These are phyloP conservation scores for Aphrophora alni DNA, from an alignment of 2,888 invertebrate species.

Conservation along the genomic window DNA sequence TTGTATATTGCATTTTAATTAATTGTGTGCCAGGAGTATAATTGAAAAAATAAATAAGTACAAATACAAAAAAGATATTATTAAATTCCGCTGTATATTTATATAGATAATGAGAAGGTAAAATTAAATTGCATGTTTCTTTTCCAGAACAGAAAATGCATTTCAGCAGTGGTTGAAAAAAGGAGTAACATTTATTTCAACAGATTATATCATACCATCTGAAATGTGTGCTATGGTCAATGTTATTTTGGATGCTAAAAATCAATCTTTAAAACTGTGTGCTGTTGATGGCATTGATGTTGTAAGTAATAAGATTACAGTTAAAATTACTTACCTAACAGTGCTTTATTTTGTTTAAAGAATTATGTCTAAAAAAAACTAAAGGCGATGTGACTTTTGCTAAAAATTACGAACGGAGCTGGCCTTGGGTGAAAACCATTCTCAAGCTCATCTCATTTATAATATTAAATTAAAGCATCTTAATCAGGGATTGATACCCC, in stretches of 20 bases:
- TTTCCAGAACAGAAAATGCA: constrained; percentile 73
- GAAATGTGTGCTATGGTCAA: constrained; percentile 99
- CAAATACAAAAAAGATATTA: too few species aligned
- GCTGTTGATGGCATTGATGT: constrained; percentile 95
- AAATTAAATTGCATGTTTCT: constrained; percentile 13
- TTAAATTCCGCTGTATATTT: too few species aligned
- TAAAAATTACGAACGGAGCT: too few species aligned
- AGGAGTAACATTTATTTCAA: constrained; percentile 90
- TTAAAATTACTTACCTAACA: neutral
- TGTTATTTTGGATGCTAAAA: constrained; percentile 96
- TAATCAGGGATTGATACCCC: too few species aligned
- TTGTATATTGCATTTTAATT: too few species aligned
- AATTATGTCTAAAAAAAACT: too few species aligned
- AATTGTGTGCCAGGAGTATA: too few species aligned
- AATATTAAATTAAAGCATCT: too few species aligned
- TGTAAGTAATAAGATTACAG: constrained; percentile 65
- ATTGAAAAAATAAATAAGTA: too few species aligned
- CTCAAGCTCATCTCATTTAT: too few species aligned
- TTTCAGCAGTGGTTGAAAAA: constrained; percentile 95
- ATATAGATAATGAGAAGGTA: neutral
- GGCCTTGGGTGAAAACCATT: too few species aligned
- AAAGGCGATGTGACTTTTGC: too few species aligned
- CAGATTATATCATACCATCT: constrained; percentile 96
- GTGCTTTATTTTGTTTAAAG: constrained; percentile 12
- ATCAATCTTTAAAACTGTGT: constrained; percentile 94